A percentile compares a stretch with the other conserved stretches of the same genome.
Conservation (phyloP, 35 echinoderm and acorn worm species). For the Lytechinus variegatus region DNA sequence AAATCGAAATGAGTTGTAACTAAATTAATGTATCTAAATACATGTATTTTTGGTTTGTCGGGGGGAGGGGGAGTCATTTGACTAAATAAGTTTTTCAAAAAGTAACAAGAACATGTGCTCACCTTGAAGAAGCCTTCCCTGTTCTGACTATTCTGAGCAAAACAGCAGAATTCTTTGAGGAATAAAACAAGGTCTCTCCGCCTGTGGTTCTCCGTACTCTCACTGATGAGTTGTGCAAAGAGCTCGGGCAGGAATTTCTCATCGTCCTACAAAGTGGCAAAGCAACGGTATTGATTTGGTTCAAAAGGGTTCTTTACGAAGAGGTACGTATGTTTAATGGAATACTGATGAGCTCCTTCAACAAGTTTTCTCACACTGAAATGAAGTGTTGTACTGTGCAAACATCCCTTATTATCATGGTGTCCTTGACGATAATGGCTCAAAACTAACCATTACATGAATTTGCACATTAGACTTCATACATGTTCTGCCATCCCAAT, state of each 20-base stretch:
- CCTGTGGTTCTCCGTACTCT: conserved; percentile 84
- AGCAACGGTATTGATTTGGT: background rate
- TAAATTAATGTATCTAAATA: no score
- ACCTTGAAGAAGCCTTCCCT: conserved; percentile 99
- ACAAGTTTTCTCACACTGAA: background rate
- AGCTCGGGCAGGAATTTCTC: conserved; percentile 97
- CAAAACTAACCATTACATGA: background rate
- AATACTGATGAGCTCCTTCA: background rate
- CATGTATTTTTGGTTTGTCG: no score
- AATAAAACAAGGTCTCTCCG: conserved; percentile 95
- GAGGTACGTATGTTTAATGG: background rate
- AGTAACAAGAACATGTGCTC: background rate
- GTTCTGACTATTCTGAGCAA: conserved; percentile 98
- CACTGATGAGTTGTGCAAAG: conserved; percentile 92
- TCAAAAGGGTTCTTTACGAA: background rate
- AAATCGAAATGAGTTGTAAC: no score
- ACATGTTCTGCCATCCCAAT: no score
- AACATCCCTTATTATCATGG: background rate
- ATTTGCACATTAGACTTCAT: background rate
- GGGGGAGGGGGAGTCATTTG: no score
- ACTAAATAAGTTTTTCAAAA: no score
- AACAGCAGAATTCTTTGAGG: conserved; percentile 97
- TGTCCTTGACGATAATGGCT: background rate
- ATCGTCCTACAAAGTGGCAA: conserved; percentile 75
- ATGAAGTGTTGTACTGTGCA: background rate